Evolutionary conservation across 1,140 invertebrate species (phyloP), one percentile per base, ranked within the genome.

Genomic region (Bathynomus jamesi): DNA sequence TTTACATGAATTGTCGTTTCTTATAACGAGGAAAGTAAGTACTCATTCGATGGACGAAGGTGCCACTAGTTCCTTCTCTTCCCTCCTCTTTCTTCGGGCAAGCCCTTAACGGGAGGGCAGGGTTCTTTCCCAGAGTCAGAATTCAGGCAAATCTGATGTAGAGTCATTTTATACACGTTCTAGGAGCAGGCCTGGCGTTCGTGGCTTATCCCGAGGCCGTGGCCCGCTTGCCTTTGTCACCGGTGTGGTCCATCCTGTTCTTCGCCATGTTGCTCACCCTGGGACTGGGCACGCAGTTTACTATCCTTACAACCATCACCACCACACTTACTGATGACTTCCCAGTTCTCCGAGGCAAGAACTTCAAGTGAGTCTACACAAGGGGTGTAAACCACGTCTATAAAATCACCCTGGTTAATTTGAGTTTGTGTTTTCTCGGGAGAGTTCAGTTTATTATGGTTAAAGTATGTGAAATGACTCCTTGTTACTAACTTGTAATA

Each of bases 181-280:
- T 74, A 77, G 82, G 82, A 46, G 81, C 65, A 78, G 85, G 73
- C 81, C 81, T 94, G 66, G 91, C 91, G 3, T 93, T 93, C 79
- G 91, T 93, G 73, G 91, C 91, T 25, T 94, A 94, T 81, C 92
- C 92, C 0, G 91, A 93, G 82, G 91, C 91, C 0, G 89, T 95
- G 3, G 87, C 90, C 1, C 85, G 94, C 92, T 93, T 3, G 91
- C 92, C 4, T 90, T 90, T 25, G 91, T 88, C 91, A 3, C 90
- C 91, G 29, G 92, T 97, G 81, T 98, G 94, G 93, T 92, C 94
- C 0, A 81, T 98, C 17, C 94, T 94, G 0, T 94, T 95, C 83
- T 95, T 95, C 81, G 85, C 93, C 65, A 92, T 91, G 90, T 82
- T 92, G n/a, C 81, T 91, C 32, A 91, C 90, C 0, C 82, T 92